These are phyloP conservation scores for Lithosia quadra DNA, from an alignment of 2,888 invertebrate genomes.

Conservation along the genomic window DNA sequence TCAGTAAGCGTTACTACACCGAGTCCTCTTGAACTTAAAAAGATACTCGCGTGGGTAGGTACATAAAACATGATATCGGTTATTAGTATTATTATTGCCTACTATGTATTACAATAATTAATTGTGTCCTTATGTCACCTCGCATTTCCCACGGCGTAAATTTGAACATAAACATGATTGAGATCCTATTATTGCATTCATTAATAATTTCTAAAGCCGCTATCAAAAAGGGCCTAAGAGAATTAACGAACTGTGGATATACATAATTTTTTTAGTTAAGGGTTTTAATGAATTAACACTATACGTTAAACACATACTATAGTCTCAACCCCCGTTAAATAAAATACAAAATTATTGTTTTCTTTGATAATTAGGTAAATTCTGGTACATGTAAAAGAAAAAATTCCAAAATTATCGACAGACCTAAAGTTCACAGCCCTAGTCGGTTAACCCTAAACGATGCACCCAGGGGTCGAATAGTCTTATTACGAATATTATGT, in stretches of 20 bases:
- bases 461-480: constrained; percentile 69
- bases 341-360: neutral
- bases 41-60: constrained; percentile 13
- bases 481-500: constrained; percentile 71
- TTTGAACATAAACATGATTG: neutral
- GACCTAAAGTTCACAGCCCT: constrained; percentile 41
- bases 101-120: neutral
- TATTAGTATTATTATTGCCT: neutral
- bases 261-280: too few species aligned
- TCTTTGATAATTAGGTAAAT: neutral
- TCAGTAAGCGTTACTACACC: constrained; percentile 33
- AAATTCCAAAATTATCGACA: constrained; percentile 24
- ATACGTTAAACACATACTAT: too few species aligned
- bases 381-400: neutral
- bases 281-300: too few species aligned
- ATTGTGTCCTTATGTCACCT: neutral
- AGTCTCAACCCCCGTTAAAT: neutral
- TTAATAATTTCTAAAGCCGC: too few species aligned
- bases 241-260: too few species aligned
- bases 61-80: neutral
- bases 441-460: constrained; percentile 59
- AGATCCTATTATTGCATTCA: neutral
- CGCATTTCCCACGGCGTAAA: too few species aligned
- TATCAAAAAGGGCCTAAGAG: too few species aligned
- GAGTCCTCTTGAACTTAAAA: constrained; percentile 19